phyloP scores from a whole-genome alignment of 2,113 vertebrate genomes.

The Gymnorhina tibicen region DNA sequence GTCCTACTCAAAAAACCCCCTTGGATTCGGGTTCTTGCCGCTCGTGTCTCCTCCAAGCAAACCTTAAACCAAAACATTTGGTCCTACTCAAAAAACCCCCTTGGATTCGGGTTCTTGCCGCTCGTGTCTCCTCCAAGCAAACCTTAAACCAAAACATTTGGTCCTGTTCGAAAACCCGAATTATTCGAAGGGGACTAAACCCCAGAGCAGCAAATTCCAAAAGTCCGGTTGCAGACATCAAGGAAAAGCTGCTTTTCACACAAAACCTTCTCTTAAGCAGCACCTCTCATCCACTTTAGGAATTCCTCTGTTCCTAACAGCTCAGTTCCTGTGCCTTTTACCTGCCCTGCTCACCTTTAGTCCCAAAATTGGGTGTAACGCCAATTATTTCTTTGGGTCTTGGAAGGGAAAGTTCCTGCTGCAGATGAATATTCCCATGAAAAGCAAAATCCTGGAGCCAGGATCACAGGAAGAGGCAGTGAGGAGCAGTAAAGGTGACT shows the following conservation, averaged over 20 bases:
- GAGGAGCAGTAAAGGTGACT: neutral
- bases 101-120: neutral
- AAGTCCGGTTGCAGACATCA: neutral
- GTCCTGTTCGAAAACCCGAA: neutral
- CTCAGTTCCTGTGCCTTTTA: neutral
- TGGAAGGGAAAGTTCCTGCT: neutral
- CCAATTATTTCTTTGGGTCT: neutral
- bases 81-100: neutral
- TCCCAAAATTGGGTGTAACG: neutral
- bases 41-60: too few species aligned
- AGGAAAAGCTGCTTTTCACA: neutral
- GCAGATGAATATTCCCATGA: neutral
- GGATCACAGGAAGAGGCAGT: neutral
- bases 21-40: too few species aligned
- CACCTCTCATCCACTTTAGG: neutral
- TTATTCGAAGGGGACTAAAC: neutral
- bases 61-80: too few species aligned
- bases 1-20: too few species aligned
- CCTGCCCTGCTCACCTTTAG: neutral
- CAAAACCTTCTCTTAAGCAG: neutral
- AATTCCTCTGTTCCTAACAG: neutral
- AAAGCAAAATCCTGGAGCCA: neutral
- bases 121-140: neutral
- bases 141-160: neutral
- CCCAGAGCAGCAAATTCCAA: neutral